Conservation (phyloP, 2,113 vertebrate genomes). For the Actenoides lindsayi region DNA sequence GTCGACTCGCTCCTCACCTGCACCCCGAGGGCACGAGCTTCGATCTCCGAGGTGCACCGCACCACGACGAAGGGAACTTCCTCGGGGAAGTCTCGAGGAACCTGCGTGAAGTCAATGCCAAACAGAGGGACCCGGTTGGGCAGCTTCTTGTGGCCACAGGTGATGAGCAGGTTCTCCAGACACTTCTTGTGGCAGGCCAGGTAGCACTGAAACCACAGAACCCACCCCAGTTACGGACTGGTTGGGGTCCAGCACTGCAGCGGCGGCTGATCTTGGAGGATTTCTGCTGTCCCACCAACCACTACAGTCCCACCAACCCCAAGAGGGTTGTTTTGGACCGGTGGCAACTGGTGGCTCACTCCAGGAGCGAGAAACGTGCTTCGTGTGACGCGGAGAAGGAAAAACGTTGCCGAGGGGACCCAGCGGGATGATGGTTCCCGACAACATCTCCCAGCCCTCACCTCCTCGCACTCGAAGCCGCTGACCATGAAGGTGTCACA, state of each 20-base stretch:
- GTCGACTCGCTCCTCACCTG: conserved; percentile 74
- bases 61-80: conserved; percentile 88
- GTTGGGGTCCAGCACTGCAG: background rate
- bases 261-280: background rate
- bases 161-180: conserved; percentile 85
- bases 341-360: no score
- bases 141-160: conserved; percentile 84
- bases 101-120: conserved; percentile 79
- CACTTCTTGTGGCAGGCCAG: conserved; percentile 92
- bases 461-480: conserved; percentile 93
- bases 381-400: no score
- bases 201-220: conserved; percentile 77
- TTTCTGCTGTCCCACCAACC: background rate
- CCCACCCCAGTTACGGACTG: background rate
- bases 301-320: no score
- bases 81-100: conserved; percentile 77
- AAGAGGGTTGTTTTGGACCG: background rate
- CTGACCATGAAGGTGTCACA: conserved; percentile 92
- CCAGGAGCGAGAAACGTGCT: background rate
- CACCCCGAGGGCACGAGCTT: conserved; percentile 84
- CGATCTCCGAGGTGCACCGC: conserved; percentile 88
- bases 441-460: conserved; percentile 29
- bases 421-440: accelerated
- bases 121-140: conserved; percentile 79
- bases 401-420: no score